Conservation (phyloP, 2,888 invertebrate genomes). For the Keiferia lycopersicella region DNA sequence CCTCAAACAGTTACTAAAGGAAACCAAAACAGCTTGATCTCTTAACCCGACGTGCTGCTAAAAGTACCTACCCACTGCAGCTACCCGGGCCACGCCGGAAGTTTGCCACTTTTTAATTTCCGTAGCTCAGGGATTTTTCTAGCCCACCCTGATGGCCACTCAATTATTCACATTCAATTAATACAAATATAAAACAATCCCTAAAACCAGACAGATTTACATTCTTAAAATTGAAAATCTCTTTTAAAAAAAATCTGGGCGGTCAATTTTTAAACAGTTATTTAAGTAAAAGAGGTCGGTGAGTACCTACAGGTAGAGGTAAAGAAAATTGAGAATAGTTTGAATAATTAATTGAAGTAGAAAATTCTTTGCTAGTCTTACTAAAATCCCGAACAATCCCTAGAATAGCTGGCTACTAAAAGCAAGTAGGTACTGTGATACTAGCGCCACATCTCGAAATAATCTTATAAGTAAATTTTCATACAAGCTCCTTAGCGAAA, state of each 20-base stretch:
- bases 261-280: slow-evolving; percentile 21
- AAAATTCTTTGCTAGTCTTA: neutral
- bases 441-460: too few species aligned
- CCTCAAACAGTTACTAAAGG: too few species aligned
- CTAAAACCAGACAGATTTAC: slow-evolving; percentile 25
- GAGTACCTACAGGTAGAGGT: neutral
- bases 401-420: too few species aligned
- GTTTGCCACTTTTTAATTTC: slow-evolving; percentile 77
- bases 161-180: slow-evolving; percentile 79
- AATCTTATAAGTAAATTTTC: too few species aligned
- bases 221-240: slow-evolving; percentile 27
- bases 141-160: slow-evolving; percentile 61
- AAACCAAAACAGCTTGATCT: too few species aligned
- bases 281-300: slow-evolving; percentile 4
- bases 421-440: too few species aligned
- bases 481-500: too few species aligned
- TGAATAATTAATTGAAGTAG: neutral
- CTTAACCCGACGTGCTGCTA: too few species aligned
- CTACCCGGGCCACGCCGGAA: slow-evolving; percentile 50
- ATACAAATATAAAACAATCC: slow-evolving; percentile 67
- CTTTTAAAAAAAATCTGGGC: neutral
- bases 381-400: too few species aligned
- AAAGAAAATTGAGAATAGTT: neutral
- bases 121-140: slow-evolving; percentile 75
- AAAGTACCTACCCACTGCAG: too few species aligned